These are phyloP conservation scores for Brachionus rubens DNA, from an alignment of 1,140 invertebrate species.

Conservation along the genomic window DNA sequence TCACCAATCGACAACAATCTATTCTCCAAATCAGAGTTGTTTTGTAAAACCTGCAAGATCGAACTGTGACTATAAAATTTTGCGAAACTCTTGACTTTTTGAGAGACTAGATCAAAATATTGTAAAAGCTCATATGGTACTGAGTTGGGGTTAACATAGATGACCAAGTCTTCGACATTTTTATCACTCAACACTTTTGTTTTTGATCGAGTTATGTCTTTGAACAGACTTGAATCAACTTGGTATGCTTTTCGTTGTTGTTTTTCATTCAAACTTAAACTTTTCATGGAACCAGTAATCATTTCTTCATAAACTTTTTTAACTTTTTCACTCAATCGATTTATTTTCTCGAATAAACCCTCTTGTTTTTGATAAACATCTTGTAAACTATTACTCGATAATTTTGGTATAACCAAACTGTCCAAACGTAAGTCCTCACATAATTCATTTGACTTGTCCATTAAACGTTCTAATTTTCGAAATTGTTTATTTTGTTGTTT, in stretches of 20 bases:
- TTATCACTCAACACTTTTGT: background rate
- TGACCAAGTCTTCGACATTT: conserved; percentile 17
- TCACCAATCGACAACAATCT: conserved; percentile 8
- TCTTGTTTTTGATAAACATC: conserved; percentile 12
- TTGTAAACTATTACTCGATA: background rate
- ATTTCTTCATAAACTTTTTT: background rate
- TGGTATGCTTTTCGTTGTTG: background rate
- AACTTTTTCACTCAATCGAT: background rate
- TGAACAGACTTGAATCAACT: conserved; percentile 4
- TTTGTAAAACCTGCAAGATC: background rate
- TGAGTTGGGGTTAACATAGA: background rate
- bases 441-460: conserved; percentile 29
- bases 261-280: background rate
- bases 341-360: background rate
- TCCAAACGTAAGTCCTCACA: conserved; percentile 32
- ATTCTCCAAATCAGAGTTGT: background rate
- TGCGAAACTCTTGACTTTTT: background rate
- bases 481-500: conserved; percentile 34
- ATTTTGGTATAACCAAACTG: background rate
- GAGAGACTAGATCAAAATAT: background rate
- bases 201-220: background rate
- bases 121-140: background rate
- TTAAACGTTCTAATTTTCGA: background rate
- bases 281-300: background rate
- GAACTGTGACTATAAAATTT: conserved; percentile 7